These are phyloP conservation scores for Monoplex corrugatus DNA, from an alignment of 2,888 invertebrate genomes.

Conservation along the genomic window DNA sequence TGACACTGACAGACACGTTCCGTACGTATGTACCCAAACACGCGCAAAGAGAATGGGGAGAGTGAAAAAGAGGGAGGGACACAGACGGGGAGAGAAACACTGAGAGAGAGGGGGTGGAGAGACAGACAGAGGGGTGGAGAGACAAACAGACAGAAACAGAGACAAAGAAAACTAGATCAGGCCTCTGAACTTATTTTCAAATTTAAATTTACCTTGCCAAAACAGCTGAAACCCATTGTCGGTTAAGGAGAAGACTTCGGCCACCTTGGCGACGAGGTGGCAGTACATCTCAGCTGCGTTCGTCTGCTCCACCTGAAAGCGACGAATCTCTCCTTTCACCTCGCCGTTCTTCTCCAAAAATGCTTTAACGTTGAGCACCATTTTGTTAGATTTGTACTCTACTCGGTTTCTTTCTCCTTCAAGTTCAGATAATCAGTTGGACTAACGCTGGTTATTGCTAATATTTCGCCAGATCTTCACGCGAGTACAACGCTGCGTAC, in stretches of 20 bases:
- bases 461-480: neutral
- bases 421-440: too few species aligned
- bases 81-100: too few species aligned
- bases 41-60: too few species aligned
- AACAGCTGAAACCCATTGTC: constrained; percentile 83
- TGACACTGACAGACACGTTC: too few species aligned
- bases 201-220: constrained; percentile 86
- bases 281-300: constrained; percentile 84
- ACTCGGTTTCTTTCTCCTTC: neutral
- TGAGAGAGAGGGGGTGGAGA: too few species aligned
- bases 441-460: neutral
- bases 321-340: constrained; percentile 84
- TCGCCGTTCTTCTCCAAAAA: constrained; percentile 76
- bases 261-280: constrained; percentile 85
- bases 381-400: constrained; percentile 51
- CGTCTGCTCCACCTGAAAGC: constrained; percentile 85
- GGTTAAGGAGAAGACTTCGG: constrained; percentile 85
- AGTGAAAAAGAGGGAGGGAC: too few species aligned
- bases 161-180: too few species aligned
- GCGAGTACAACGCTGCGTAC: neutral
- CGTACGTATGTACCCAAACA: too few species aligned
- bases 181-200: too few species aligned
- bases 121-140: too few species aligned
- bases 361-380: constrained; percentile 78
- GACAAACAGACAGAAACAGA: too few species aligned